Conservation (phyloP, 2,797 vertebrate genomes). For the Phyllotis vaccarum region DNA sequence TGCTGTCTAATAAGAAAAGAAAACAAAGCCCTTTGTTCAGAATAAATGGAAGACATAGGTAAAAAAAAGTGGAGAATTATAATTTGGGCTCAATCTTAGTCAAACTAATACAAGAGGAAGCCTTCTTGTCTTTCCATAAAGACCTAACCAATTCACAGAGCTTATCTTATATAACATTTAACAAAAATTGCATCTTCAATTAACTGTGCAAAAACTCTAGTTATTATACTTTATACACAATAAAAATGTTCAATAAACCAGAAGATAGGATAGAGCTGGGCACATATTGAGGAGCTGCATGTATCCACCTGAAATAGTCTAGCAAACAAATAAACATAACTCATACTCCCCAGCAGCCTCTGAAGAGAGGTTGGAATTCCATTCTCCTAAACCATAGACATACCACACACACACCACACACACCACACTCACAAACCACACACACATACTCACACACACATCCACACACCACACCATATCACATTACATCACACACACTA, state of each 20-base stretch:
- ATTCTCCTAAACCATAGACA: not conserved
- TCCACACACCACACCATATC: not conserved
- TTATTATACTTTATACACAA: not conserved
- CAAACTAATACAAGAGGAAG: not conserved
- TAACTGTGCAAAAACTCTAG: not conserved
- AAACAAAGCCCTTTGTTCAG: not conserved
- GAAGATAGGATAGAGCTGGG: not conserved
- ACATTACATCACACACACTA: not conserved
- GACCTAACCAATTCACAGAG: not conserved
- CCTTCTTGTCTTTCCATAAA: not conserved
- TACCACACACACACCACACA: not conserved
- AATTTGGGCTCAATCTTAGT: not conserved
- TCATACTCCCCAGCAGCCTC: not conserved
- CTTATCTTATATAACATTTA: not conserved
- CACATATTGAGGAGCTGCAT: not conserved
- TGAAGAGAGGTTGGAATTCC: not conserved
- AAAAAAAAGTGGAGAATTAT: too few species aligned
- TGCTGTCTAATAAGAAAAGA: not conserved
- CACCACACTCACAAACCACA: not conserved
- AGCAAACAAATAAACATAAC: not conserved
- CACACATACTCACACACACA: too few species aligned
- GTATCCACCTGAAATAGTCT: not conserved
- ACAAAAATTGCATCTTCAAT: constrained; percentile 17
- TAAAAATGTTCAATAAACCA: not conserved
- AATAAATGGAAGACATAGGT: not conserved